phyloP scores from a whole-genome alignment of 2,888 invertebrate genomes.

The Aradus depressus region DNA sequence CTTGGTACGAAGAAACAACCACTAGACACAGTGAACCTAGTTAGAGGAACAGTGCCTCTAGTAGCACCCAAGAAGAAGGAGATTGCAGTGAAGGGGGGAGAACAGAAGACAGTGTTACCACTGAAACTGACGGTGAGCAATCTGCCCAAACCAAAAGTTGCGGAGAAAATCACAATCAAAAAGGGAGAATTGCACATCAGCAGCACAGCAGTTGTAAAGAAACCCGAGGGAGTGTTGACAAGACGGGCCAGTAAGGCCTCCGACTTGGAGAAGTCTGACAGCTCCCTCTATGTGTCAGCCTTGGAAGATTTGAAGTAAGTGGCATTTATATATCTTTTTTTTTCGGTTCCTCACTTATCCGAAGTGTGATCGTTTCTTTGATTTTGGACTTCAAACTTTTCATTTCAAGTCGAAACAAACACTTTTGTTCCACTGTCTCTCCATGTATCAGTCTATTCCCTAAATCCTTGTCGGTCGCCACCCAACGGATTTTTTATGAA shows the following conservation, averaged over 20 bases:
- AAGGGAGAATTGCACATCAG: not conserved
- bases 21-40: slow-evolving; percentile 10
- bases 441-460: not conserved
- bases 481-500: no score
- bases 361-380: no score
- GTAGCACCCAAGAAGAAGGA: slow-evolving; percentile 2
- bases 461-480: no score
- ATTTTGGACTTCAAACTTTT: no score
- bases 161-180: slow-evolving; percentile 7
- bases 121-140: slow-evolving; percentile 11
- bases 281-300: slow-evolving; percentile 29
- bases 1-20: slow-evolving; percentile 4
- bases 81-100: not conserved
- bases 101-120: not conserved
- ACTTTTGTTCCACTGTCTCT: not conserved
- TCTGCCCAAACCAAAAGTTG: slow-evolving; percentile 8
- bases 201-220: not conserved
- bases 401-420: no score
- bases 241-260: slow-evolving; percentile 16
- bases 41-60: slow-evolving; percentile 6
- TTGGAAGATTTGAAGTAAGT: slow-evolving; percentile 28
- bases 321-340: not conserved
- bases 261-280: slow-evolving; percentile 26
- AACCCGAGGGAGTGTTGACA: slow-evolving; percentile 20
- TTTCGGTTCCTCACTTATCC: no score